Conservation (phyloP, 2,888 invertebrate species). For the Meteorus colon region DNA sequence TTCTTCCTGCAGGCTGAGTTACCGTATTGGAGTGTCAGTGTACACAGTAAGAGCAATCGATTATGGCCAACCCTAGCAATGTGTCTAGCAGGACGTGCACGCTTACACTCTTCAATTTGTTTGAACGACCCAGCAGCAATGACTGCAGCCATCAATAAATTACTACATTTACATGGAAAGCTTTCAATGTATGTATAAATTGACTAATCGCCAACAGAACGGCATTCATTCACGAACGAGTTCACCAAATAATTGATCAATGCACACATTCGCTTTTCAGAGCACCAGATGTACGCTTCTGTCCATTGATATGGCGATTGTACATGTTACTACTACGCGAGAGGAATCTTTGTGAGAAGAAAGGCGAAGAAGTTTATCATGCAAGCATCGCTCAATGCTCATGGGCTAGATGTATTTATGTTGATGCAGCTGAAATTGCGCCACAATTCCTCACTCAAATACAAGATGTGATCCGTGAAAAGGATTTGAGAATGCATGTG, state of each 20-base stretch:
- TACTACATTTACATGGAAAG: conserved; percentile 63
- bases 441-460: conserved; percentile 77
- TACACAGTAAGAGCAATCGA: conserved; percentile 52
- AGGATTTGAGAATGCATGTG: conserved; percentile 83
- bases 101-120: conserved; percentile 58
- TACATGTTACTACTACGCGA: conserved; percentile 77
- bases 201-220: background rate
- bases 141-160: conserved; percentile 64
- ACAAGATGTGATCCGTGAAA: conserved; percentile 84
- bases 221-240: background rate
- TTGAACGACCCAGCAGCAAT: conserved; percentile 55
- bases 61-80: conserved; percentile 63
- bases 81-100: conserved; percentile 64
- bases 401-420: conserved; percentile 75
- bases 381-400: conserved; percentile 66
- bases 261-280: conserved; percentile 48
- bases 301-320: conserved; percentile 79
- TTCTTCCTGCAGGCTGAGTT: conserved; percentile 65
- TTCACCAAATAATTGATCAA: conserved; percentile 7
- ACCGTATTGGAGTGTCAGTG: conserved; percentile 77
- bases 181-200: conserved; percentile 59
- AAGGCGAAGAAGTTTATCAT: conserved; percentile 69
- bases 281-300: conserved; percentile 70
- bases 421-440: conserved; percentile 80
- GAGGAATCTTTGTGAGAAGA: conserved; percentile 65